Evolutionary conservation across 2,797 vertebrate genomes (phyloP).

Genomic region (Lepus oiostolus): DNA sequence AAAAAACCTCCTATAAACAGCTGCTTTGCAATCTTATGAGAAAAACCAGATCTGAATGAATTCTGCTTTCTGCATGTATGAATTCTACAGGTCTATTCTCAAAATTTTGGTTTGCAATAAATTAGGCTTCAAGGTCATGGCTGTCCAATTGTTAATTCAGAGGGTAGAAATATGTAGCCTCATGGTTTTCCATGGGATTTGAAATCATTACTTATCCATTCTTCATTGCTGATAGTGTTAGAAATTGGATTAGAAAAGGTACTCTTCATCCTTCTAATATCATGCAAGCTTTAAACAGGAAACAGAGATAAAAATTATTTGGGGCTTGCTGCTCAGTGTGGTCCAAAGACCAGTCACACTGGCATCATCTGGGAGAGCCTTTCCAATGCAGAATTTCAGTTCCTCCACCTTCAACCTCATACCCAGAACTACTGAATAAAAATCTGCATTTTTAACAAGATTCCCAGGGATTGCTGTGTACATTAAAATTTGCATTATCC

Average conservation of each 20-base stretch:
- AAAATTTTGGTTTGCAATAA: background rate
- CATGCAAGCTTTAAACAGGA: background rate
- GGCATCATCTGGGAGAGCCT: background rate
- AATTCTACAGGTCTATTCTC: background rate
- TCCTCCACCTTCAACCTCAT: background rate
- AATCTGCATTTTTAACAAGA: conserved; percentile 12
- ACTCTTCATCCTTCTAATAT: background rate
- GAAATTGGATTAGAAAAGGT: conserved; percentile 49
- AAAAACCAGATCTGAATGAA: background rate
- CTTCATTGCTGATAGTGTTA: conserved; percentile 9
- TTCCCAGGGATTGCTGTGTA: background rate
- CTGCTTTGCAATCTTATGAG: background rate
- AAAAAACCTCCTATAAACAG: background rate
- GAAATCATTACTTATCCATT: conserved; percentile 52
- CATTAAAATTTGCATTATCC: background rate
- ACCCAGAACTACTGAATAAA: background rate
- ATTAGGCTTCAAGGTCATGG: conserved; percentile 21
- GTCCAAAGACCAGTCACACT: background rate
- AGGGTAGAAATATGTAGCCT: conserved; percentile 35
- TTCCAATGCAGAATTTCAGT: background rate
- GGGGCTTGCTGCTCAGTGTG: background rate
- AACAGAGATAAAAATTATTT: background rate
- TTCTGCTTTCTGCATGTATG: background rate
- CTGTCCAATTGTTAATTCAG: conserved; percentile 15
- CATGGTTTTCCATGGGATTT: conserved; percentile 1